Evolutionary conservation across 2,113 vertebrate genomes (phyloP).

Genomic region (Ictalurus furcatus): DNA sequence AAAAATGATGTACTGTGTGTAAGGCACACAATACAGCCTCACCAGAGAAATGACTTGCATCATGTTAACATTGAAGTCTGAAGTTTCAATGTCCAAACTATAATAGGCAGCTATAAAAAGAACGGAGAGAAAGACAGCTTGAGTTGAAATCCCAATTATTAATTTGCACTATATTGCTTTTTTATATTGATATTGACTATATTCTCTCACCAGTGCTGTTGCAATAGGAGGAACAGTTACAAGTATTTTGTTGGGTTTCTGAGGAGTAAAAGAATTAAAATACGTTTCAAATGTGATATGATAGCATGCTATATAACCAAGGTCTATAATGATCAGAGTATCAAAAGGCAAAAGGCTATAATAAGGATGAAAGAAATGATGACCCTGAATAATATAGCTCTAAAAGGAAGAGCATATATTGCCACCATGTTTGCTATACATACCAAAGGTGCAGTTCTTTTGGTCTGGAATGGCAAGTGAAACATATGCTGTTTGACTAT

Average conservation of each 20-base stretch:
- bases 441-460: constrained; percentile 42
- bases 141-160: background rate
- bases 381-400: background rate
- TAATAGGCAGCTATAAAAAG: constrained; percentile 66
- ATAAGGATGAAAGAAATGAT: background rate
- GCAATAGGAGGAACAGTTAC: constrained; percentile 64
- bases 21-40: constrained; percentile 29
- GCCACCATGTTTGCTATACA: background rate
- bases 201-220: constrained; percentile 55
- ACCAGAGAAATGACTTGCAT: constrained; percentile 46
- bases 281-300: background rate
- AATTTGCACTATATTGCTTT: background rate
- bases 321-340: background rate
- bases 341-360: background rate
- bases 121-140: background rate
- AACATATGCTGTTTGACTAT: constrained; percentile 33
- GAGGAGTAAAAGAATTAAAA: constrained; percentile 29
- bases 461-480: background rate
- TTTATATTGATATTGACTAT: background rate
- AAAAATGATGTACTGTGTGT: background rate
- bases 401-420: background rate
- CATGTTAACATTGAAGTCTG: background rate
- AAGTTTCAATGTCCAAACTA: constrained; percentile 46
- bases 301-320: background rate
- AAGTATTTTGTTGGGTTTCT: constrained; percentile 39